Percentiles rank a stretch among this genome's conserved stretches.
phyloP scores from a whole-genome alignment of 2,888 invertebrate species.

The Lasius platythorax region DNA sequence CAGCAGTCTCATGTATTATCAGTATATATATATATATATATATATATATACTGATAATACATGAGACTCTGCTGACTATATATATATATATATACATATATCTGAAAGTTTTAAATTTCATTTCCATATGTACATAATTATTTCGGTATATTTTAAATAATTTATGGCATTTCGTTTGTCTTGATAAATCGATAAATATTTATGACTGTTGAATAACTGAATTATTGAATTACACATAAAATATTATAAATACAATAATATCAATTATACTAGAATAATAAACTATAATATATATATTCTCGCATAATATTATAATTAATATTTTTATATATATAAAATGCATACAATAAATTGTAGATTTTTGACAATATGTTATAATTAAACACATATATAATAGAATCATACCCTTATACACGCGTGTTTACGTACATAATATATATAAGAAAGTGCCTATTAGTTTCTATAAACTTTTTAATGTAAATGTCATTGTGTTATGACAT shows the following conservation, averaged over 20 bases:
- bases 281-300: background rate
- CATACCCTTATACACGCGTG: background rate
- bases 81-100: background rate
- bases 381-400: background rate
- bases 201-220: background rate
- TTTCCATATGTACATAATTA: background rate
- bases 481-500: background rate
- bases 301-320: background rate
- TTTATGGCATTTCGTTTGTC: background rate
- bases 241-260: background rate
- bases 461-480: background rate
- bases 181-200: constrained; percentile 6
- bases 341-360: background rate
- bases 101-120: background rate
- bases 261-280: background rate
- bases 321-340: background rate
- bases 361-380: background rate
- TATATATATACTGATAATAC: background rate
- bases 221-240: background rate
- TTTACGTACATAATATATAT: background rate
- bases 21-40: no score
- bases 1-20: no score
- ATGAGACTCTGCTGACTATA: no score
- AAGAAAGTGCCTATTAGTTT: background rate
- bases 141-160: background rate